These are phyloP conservation scores for Oryzias melastigma DNA, from an alignment of 2,113 vertebrate genomes.

Conservation along the genomic window DNA sequence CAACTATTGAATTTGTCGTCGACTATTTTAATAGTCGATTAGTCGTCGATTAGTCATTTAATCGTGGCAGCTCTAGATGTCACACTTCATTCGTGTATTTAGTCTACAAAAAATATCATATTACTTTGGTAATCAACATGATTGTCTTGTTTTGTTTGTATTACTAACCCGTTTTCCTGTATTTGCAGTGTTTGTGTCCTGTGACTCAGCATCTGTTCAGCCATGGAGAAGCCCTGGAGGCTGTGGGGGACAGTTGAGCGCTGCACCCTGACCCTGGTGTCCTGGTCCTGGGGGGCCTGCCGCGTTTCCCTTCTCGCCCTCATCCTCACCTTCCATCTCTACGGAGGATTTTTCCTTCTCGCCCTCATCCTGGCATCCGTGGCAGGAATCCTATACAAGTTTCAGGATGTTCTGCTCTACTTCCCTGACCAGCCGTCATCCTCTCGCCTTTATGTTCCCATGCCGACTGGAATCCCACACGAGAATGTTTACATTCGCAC, in stretches of 20 bases:
- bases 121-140: neutral
- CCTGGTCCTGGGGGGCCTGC: constrained; percentile 95
- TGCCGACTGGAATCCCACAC: constrained; percentile 95
- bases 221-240: constrained; percentile 98
- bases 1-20: no score
- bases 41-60: no score
- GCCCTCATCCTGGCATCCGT: constrained; percentile 90
- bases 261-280: constrained; percentile 85
- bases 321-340: constrained; percentile 96
- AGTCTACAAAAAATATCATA: no score
- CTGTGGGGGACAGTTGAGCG: constrained; percentile 88
- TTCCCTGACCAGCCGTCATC: constrained; percentile 98
- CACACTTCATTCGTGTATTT: no score
- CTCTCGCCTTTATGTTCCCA: constrained; percentile 95
- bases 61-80: no score
- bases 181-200: constrained; percentile 43
- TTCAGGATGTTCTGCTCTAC: constrained; percentile 97
- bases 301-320: constrained; percentile 94
- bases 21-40: no score
- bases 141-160: neutral
- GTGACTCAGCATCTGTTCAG: constrained; percentile 55
- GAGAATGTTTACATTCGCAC: constrained; percentile 95
- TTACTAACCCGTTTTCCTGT: neutral
- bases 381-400: constrained; percentile 94
- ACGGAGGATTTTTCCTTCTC: constrained; percentile 89